A percentile compares a stretch with the other conserved stretches of the same genome.
Conservation (phyloP, 2,888 invertebrate species). For the Synergus japonicus region DNA sequence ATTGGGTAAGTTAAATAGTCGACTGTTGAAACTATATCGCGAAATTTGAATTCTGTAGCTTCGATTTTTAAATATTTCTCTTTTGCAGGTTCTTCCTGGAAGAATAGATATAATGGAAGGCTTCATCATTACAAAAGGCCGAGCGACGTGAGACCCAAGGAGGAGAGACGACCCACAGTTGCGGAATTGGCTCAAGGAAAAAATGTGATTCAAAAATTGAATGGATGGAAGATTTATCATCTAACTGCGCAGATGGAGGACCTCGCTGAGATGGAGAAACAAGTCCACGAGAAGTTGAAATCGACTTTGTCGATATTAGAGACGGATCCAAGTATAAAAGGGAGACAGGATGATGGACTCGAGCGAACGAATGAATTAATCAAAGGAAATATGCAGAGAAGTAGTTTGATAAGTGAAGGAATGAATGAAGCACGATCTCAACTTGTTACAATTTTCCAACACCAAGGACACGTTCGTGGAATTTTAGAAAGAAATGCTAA, state of each 20-base stretch:
- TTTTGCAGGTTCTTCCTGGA: constrained; percentile 63
- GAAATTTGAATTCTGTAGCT: too few species aligned
- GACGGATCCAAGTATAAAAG: constrained; percentile 68
- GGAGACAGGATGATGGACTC: constrained; percentile 70
- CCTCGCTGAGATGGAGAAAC: constrained; percentile 80
- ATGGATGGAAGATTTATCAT: constrained; percentile 97
- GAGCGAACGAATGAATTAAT: constrained; percentile 76
- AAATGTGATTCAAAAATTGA: constrained; percentile 90
- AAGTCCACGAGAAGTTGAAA: constrained; percentile 75
- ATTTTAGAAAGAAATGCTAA: constrained; percentile 94
- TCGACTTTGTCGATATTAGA: constrained; percentile 71
- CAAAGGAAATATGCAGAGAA: constrained; percentile 96
- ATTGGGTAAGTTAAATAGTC: constrained; percentile 62
- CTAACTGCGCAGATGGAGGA: constrained; percentile 96
- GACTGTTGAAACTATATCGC: not conserved
- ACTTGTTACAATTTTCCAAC: constrained; percentile 93
- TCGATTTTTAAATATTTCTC: constrained; percentile 23
- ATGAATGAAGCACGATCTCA: constrained; percentile 92
- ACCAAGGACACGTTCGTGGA: constrained; percentile 92
- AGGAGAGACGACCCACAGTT: constrained; percentile 91
- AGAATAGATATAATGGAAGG: constrained; percentile 68
- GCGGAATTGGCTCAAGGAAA: constrained; percentile 94
- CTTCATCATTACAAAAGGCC: constrained; percentile 73
- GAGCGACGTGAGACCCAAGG: constrained; percentile 91
- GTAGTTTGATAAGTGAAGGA: constrained; percentile 94